Evolutionary conservation across 2,888 invertebrate species (phyloP).

Genomic region (Lycia hirtaria): DNA sequence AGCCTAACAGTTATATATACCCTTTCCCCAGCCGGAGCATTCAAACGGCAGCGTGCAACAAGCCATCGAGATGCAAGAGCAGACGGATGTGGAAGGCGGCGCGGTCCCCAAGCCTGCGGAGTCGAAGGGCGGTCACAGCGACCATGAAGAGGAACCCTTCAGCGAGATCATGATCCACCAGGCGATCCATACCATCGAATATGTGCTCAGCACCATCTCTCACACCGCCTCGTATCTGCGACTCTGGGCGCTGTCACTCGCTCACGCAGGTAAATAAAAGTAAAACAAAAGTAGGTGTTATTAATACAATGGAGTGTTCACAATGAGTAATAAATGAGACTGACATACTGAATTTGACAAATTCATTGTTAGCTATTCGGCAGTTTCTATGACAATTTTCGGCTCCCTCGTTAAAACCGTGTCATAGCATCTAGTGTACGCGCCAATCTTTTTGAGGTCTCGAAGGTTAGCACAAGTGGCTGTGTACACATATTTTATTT

Average conservation of each 20-base stretch:
- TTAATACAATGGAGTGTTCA: no score
- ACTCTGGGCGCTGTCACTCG: constrained; percentile 97
- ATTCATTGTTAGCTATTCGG: neutral
- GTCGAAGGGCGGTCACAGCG: constrained; percentile 48
- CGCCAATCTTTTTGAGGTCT: no score
- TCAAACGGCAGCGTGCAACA: constrained; percentile 88
- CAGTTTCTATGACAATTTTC: no score
- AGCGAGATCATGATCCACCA: constrained; percentile 97
- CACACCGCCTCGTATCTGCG: constrained; percentile 98
- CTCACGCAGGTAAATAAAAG: constrained; percentile 91
- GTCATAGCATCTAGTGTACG: no score
- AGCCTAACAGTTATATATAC: no score
- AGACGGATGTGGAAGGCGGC: constrained; percentile 64
- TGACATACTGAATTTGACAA: no score
- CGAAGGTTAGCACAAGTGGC: no score
- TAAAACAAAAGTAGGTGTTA: no score
- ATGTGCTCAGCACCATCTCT: constrained; percentile 97
- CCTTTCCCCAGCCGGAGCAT: constrained; percentile 64
- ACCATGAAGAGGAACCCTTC: constrained; percentile 88
- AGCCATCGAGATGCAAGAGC: constrained; percentile 87
- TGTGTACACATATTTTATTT: no score
- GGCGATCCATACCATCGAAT: constrained; percentile 98
- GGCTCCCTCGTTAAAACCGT: no score
- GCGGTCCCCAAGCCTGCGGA: constrained; percentile 46
- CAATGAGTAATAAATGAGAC: no score